Conservation (phyloP, 2,113 vertebrate species). For the Atrichornis clamosus region DNA sequence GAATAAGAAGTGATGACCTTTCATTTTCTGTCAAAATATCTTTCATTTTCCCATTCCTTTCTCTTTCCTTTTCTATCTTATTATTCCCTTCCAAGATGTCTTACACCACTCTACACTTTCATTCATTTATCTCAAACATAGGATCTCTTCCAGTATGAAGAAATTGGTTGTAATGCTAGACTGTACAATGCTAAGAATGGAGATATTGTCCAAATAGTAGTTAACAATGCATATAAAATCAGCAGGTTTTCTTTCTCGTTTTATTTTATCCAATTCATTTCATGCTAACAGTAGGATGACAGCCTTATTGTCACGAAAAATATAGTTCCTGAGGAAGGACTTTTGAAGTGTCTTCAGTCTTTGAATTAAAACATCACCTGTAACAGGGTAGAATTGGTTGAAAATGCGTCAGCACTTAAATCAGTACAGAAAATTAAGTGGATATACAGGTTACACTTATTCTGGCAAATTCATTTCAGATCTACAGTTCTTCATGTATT, state of each 20-base stretch:
- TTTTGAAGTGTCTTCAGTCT: background rate
- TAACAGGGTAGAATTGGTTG: background rate
- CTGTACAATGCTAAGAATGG: background rate
- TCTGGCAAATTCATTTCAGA: background rate
- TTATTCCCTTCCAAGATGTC: background rate
- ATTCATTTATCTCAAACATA: background rate
- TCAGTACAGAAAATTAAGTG: background rate
- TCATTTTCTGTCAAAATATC: background rate
- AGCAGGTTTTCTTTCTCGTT: background rate
- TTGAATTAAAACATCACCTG: constrained; percentile 26
- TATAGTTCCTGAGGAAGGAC: background rate
- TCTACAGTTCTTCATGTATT: background rate
- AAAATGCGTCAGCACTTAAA: background rate
- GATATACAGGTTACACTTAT: background rate
- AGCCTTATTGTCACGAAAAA: constrained; percentile 7
- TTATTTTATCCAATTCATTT: constrained; percentile 6
- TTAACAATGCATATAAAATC: background rate
- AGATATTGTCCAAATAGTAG: constrained; percentile 10
- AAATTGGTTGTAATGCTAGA: background rate
- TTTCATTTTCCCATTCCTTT: background rate
- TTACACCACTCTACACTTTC: background rate
- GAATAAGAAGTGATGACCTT: background rate
- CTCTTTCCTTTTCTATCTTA: background rate
- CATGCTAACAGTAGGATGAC: background rate
- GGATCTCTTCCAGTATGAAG: background rate